Conservation (phyloP, 2,797 vertebrate genomes). For the Aeoliscus strigatus region DNA sequence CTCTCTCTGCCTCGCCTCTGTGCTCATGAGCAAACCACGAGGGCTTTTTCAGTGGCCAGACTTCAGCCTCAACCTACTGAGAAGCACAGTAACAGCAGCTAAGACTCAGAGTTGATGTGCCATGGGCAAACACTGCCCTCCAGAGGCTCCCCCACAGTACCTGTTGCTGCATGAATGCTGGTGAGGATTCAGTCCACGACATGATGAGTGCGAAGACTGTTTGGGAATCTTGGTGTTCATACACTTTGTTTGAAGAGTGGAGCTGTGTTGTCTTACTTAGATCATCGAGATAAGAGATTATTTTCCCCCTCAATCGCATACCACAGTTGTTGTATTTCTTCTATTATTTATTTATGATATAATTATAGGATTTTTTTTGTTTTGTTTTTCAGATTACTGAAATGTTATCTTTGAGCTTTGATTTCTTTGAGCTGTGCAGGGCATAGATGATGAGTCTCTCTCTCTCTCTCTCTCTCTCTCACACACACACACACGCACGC, state of each 20-base stretch:
- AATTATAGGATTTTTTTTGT: conserved; percentile 40
- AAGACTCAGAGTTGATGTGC: conserved; percentile 47
- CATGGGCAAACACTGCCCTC: conserved; percentile 57
- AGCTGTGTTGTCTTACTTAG: conserved; percentile 17
- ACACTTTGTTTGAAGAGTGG: conserved; percentile 17
- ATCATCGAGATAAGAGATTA: conserved; percentile 9
- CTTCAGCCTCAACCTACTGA: conserved; percentile 21
- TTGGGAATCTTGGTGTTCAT: conserved; percentile 25
- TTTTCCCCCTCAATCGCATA: conserved; percentile 10
- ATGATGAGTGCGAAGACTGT: conserved; percentile 20
- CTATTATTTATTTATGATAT: conserved; percentile 48
- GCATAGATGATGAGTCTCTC: too few relatives aligned
- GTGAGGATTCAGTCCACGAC: conserved; percentile 16
- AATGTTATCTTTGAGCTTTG: conserved; percentile 23
- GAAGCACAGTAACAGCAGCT: conserved; percentile 29
- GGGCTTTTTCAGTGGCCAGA: conserved; percentile 37
- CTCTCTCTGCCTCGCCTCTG: conserved; percentile 51
- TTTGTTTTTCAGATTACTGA: conserved; percentile 37
- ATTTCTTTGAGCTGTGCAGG: conserved; percentile 26
- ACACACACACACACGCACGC: conserved; percentile 9
- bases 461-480: too few relatives aligned
- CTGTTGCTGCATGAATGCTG: conserved; percentile 23
- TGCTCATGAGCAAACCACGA: conserved; percentile 44
- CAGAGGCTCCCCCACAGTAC: conserved; percentile 43
- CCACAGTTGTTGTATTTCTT: conserved; percentile 26